These are phyloP conservation scores for Rugalucina vietnamica DNA, from an alignment of 2,888 invertebrate species.

Conservation along the genomic window DNA sequence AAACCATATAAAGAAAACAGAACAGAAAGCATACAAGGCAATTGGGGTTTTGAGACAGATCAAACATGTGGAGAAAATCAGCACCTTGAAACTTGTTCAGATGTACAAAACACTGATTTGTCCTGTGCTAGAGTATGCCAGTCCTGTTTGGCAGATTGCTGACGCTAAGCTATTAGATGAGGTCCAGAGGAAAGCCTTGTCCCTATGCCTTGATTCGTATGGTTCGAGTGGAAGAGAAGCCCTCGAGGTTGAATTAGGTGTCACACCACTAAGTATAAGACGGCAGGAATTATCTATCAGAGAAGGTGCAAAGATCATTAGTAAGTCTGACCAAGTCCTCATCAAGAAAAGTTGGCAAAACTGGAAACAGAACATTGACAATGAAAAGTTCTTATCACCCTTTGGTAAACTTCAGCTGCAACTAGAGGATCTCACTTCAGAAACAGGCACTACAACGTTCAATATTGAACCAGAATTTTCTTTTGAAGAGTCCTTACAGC, in stretches of 20 bases:
- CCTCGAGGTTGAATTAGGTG: background rate
- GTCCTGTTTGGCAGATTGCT: constrained; percentile 22
- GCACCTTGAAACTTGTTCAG: background rate
- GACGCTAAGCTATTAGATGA: background rate
- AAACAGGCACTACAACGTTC: no score
- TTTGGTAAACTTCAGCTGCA: constrained; percentile 7
- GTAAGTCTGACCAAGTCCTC: background rate
- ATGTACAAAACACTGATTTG: constrained; percentile 12
- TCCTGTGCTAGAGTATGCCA: constrained; percentile 28
- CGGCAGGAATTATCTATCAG: constrained; percentile 15
- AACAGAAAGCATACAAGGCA: background rate
- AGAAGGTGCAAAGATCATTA: constrained; percentile 10
- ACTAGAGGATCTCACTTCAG: constrained; percentile 18
- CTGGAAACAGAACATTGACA: background rate
- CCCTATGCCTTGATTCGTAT: constrained; percentile 5
- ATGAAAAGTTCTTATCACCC: constrained; percentile 7
- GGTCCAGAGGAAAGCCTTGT: constrained; percentile 25
- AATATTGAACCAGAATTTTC: no score
- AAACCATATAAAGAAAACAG: background rate
- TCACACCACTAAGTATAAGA: constrained; percentile 26
- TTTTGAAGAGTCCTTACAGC: no score
- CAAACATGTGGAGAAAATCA: background rate
- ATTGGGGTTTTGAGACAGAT: background rate
- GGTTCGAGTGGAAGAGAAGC: constrained; percentile 6
- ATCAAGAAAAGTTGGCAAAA: background rate